Percentiles rank a stretch among this genome's conserved stretches.
Conservation (phyloP, 1,140 invertebrate genomes). For the Campoletis sonorensis region DNA sequence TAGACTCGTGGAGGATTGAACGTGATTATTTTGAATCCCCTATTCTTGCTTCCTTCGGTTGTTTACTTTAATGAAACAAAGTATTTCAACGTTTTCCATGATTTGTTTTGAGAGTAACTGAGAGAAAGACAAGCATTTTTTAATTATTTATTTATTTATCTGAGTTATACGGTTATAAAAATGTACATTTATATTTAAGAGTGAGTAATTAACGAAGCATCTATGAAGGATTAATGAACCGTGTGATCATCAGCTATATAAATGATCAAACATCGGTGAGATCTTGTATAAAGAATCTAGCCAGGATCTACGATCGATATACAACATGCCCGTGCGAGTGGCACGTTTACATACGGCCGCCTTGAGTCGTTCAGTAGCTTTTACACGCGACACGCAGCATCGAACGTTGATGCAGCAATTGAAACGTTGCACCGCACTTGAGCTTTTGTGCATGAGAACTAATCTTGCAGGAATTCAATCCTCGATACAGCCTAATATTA, state of each 20-base stretch:
- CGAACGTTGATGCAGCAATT: no score
- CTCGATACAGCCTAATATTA: slow-evolving; percentile 32
- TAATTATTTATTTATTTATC: no score
- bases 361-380: not conserved
- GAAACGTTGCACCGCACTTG: slow-evolving; percentile 53
- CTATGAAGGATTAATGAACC: not conserved
- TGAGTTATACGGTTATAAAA: not conserved
- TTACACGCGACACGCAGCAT: not conserved
- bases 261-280: not conserved
- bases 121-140: not conserved
- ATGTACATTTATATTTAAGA: not conserved
- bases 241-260: not conserved
- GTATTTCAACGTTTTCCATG: no score
- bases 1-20: no score
- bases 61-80: no score
- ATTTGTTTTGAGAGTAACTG: not conserved
- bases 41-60: no score
- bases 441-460: not conserved
- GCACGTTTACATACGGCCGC: not conserved
- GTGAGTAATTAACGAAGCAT: slow-evolving; percentile 2
- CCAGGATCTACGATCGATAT: not conserved
- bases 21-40: no score
- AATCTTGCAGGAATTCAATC: slow-evolving; percentile 54
- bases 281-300: not conserved
- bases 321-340: not conserved